A percentile compares a stretch with the other conserved stretches of the same genome.
phyloP scores from a whole-genome alignment of 2,888 invertebrate species.

The Tachystola acroxantha region DNA sequence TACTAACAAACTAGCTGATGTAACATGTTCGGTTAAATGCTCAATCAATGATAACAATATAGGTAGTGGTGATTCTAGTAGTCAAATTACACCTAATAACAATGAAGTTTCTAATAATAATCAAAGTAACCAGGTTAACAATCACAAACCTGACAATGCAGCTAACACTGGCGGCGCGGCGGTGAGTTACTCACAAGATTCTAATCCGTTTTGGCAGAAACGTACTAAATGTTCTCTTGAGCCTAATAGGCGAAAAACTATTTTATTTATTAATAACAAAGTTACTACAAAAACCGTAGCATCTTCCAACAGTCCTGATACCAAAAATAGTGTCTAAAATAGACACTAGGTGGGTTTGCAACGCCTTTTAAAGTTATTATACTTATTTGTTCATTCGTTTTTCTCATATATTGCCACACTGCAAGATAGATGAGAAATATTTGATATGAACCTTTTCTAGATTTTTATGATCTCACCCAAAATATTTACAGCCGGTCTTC shows the following conservation, averaged over 20 bases:
- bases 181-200: slow-evolving; percentile 67
- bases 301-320: slow-evolving; percentile 28
- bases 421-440: slow-evolving; percentile 59
- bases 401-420: slow-evolving; percentile 58
- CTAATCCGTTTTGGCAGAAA: slow-evolving; percentile 70
- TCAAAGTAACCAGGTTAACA: slow-evolving; percentile 35
- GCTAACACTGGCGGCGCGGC: slow-evolving; percentile 36
- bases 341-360: slow-evolving; percentile 23
- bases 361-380: slow-evolving; percentile 16
- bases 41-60: slow-evolving; percentile 30
- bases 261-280: slow-evolving; percentile 72
- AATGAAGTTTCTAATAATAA: slow-evolving; percentile 25
- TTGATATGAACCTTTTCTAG: slow-evolving; percentile 36
- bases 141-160: slow-evolving; percentile 35
- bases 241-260: slow-evolving; percentile 71
- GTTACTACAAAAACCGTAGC: slow-evolving; percentile 47
- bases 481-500: slow-evolving; percentile 23
- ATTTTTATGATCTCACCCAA: slow-evolving; percentile 56
- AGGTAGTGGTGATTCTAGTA: slow-evolving; percentile 37
- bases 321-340: slow-evolving; percentile 27
- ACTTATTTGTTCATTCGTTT: slow-evolving; percentile 29
- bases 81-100: slow-evolving; percentile 24
- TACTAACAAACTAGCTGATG: slow-evolving; percentile 43
- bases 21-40: slow-evolving; percentile 47
- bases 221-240: slow-evolving; percentile 59